Conservation (phyloP, 2,888 invertebrate genomes). For the Hecatera dysodea region DNA sequence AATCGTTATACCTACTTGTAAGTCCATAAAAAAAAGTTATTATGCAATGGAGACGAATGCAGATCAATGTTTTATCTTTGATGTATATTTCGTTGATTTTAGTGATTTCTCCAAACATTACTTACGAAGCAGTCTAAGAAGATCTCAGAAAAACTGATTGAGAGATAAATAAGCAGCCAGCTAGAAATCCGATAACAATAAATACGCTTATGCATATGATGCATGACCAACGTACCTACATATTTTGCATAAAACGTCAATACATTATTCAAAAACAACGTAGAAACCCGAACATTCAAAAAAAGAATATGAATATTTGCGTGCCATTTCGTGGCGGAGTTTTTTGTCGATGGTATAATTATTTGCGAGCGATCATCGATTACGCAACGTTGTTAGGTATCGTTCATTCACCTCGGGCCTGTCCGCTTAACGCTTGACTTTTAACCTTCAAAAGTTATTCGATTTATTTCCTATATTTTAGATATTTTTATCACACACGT, state of each 20-base stretch:
- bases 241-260: constrained; percentile 41
- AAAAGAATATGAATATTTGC: constrained; percentile 46
- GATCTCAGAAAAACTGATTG: constrained; percentile 13
- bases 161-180: constrained; percentile 19
- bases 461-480: constrained; percentile 54
- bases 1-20: too few relatives aligned
- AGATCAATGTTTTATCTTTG: too few relatives aligned
- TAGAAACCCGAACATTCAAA: constrained; percentile 54
- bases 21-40: too few relatives aligned
- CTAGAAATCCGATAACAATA: constrained; percentile 14
- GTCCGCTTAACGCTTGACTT: constrained; percentile 42
- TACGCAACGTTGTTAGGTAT: constrained; percentile 67
- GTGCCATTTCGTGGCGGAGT: constrained; percentile 54
- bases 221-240: constrained; percentile 16
- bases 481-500: constrained; percentile 33
- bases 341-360: constrained; percentile 63
- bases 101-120: not conserved
- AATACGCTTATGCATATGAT: constrained; percentile 27
- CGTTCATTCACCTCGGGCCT: constrained; percentile 67
- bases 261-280: constrained; percentile 37
- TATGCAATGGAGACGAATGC: too few relatives aligned
- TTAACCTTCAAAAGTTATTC: constrained; percentile 59
- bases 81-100: not conserved
- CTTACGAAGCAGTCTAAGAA: not conserved
- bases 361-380: constrained; percentile 59